phyloP scores from a whole-genome alignment of 1,140 invertebrate genomes.

The Agrypnia vestita region DNA sequence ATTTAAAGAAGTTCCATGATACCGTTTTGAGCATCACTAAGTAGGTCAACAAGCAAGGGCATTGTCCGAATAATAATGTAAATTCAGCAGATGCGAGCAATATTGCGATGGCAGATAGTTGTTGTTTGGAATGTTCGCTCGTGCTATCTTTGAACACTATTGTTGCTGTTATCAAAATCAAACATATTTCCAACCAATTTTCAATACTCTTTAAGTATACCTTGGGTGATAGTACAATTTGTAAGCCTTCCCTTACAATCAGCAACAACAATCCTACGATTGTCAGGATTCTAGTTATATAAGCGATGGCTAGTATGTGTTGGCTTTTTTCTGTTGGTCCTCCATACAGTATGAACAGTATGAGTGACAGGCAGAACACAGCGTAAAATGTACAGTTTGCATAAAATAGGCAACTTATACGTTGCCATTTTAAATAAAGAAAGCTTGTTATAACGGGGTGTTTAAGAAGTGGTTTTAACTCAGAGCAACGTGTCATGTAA shows the following conservation, averaged over 20 bases:
- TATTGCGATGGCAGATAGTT: slow-evolving; percentile 79
- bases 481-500: slow-evolving; percentile 78
- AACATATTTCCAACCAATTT: slow-evolving; percentile 80
- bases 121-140: slow-evolving; percentile 71
- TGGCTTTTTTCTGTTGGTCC: slow-evolving; percentile 67
- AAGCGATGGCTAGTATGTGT: slow-evolving; percentile 64
- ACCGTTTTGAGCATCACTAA: slow-evolving; percentile 87
- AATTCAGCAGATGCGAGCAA: slow-evolving; percentile 83
- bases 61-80: slow-evolving; percentile 82
- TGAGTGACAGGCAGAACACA: slow-evolving; percentile 79
- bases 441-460: slow-evolving; percentile 88
- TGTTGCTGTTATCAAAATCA: slow-evolving; percentile 76
- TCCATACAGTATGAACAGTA: slow-evolving; percentile 78
- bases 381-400: slow-evolving; percentile 82
- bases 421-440: slow-evolving; percentile 87
- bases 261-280: slow-evolving; percentile 74
- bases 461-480: slow-evolving; percentile 80
- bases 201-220: slow-evolving; percentile 79
- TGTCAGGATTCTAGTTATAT: slow-evolving; percentile 68
- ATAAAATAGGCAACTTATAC: slow-evolving; percentile 82
- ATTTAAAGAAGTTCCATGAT: slow-evolving; percentile 84
- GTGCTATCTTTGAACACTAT: slow-evolving; percentile 72
- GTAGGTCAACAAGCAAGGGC: slow-evolving; percentile 83
- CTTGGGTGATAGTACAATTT: slow-evolving; percentile 77
- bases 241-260: slow-evolving; percentile 79